These are phyloP conservation scores for Puma concolor DNA, from an alignment of 2,113 vertebrate genomes.

Conservation along the genomic window DNA sequence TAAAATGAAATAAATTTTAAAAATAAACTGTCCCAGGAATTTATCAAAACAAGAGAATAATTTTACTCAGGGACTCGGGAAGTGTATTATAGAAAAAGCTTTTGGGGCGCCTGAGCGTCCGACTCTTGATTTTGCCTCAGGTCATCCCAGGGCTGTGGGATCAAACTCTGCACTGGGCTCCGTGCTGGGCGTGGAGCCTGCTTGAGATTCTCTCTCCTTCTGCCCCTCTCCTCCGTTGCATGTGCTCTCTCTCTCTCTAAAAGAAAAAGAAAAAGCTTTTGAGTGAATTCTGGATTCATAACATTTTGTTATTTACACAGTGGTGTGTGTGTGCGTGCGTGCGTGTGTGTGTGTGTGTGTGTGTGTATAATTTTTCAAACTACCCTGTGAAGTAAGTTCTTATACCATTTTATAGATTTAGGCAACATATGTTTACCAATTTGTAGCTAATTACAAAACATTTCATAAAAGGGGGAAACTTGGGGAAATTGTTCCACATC, in stretches of 20 bases:
- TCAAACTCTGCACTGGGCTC: not conserved
- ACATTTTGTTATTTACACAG: no score
- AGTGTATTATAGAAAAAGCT: not conserved
- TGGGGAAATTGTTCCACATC: not conserved
- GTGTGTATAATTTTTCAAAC: not conserved
- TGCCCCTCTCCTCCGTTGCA: no score
- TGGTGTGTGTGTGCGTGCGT: no score
- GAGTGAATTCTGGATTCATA: no score
- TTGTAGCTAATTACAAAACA: not conserved
- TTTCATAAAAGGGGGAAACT: conserved; percentile 10
- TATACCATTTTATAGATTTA: not conserved
- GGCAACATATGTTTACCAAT: not conserved
- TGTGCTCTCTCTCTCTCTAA: not conserved
- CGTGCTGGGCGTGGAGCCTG: not conserved
- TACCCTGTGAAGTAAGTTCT: not conserved
- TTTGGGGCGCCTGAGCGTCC: not conserved
- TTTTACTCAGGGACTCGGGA: not conserved
- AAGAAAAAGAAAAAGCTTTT: not conserved
- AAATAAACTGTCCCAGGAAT: not conserved
- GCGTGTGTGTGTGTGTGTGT: no score
- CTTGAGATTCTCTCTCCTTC: not conserved
- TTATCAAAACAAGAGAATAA: not conserved
- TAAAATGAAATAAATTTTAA: no score
- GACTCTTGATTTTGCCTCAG: not conserved
- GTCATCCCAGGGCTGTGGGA: not conserved